Base-by-base conservation (phyloP, 2,888 invertebrate species). In the Cantharis rufa region DNA sequence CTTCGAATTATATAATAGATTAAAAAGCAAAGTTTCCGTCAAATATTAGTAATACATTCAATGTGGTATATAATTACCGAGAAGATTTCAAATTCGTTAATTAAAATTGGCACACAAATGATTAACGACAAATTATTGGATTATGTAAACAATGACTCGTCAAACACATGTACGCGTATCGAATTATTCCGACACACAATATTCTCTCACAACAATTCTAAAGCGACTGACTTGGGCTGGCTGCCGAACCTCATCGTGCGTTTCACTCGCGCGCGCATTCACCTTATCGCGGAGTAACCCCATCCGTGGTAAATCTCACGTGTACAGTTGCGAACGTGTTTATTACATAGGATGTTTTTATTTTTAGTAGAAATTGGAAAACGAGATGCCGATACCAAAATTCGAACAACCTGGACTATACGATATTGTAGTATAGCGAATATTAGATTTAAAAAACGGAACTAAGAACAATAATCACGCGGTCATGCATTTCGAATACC, bases 71-170 rank as follows among this genome's bases (percentile, higher is more conserved):
- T 28, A 48, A 32, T 66, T 71, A 68, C 71, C 24, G 27, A 62
- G 72, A 72, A 27, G 10, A 18, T 71, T 70, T 16, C 21, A 32
- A 71, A 64, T 61, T 70, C 27, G 24, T 69, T 63, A 28, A 63
- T 27, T 62, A 24, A 71, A 61, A 21, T 69, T 16, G 62, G 62
- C 28, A 69, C 24, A 73, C 21, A 66, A 66, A 66, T 66, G n/a
- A 66, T 21, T 66, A 66, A 66, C 64, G 13, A 15, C 9, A 15
- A 11, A 66, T 61, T 62, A 61, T 32, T 24, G 21, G 77, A 69
- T 77, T 77, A 77, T 77, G 73, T 77, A 77, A 77, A 77, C 77
- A 77, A 72, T 72, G 75, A 76, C 70, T 70, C 77, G 77, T 73
- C 70, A 73, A 76, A 76, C 77, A 77, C 77, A 77, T 77, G 77